These are phyloP conservation scores for Volucella zonaria DNA, from an alignment of 2,888 invertebrate species.

Conservation along the genomic window DNA sequence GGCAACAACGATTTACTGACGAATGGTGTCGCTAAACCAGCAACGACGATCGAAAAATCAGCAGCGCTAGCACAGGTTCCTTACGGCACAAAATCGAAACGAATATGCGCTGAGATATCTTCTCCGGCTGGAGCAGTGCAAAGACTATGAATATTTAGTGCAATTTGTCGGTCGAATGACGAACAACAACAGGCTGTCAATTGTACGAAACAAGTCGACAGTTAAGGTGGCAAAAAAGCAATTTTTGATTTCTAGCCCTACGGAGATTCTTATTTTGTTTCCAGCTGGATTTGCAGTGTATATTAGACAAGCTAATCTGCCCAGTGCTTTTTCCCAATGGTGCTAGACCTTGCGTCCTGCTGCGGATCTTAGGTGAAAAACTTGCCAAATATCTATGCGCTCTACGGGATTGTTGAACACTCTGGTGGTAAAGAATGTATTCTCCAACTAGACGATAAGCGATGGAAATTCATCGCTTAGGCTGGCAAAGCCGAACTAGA, in stretches of 20 bases:
- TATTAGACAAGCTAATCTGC: no score
- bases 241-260: conserved; percentile 94
- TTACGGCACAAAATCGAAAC: conserved; percentile 74
- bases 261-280: conserved; percentile 91
- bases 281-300: no score
- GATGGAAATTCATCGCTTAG: conserved; percentile 89
- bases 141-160: conserved; percentile 91
- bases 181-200: conserved; percentile 95
- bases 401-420: no score
- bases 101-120: conserved; percentile 80
- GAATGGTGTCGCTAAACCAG: no score
- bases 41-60: conserved; percentile 7
- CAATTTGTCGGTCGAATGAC: conserved; percentile 95
- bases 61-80: conserved; percentile 55
- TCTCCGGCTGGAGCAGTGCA: conserved; percentile 84
- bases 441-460: conserved; percentile 85
- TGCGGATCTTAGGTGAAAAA: conserved; percentile 88
- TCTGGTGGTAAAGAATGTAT: conserved; percentile 90
- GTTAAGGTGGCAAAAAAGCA: no score
- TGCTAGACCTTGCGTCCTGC: conserved; percentile 95
- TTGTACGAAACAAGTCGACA: conserved; percentile 90
- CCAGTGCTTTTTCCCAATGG: conserved; percentile 92
- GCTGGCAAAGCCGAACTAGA: conserved; percentile 84
- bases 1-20: conserved; percentile 72
- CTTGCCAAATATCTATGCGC: conserved; percentile 86